phyloP scores from a whole-genome alignment of 1,140 invertebrate genomes.

The Hyposmocoma kahamanoa region DNA sequence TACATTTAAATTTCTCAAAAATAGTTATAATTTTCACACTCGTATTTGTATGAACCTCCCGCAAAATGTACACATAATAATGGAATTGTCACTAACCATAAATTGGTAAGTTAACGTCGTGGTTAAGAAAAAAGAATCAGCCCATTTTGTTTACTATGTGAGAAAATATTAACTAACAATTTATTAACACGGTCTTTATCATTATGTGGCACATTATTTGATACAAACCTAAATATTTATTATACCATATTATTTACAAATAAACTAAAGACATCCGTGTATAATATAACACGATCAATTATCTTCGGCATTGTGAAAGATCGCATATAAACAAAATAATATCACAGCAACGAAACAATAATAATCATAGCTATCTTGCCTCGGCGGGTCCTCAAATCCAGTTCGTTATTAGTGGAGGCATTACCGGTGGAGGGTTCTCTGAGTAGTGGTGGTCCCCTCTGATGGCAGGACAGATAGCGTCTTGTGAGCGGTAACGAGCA shows the following conservation, averaged over 20 bases:
- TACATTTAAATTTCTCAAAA: no score
- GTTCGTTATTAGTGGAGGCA: not conserved
- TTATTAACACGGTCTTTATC: no score
- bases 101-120: no score
- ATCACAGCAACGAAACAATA: constrained; percentile 64
- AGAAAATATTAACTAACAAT: no score
- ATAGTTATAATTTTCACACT: no score
- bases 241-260: constrained; percentile 50
- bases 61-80: no score
- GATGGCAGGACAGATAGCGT: not conserved
- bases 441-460: not conserved
- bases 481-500: not conserved
- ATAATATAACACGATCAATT: constrained; percentile 44
- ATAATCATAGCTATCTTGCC: constrained; percentile 16
- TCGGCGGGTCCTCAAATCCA: not conserved
- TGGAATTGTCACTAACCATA: no score
- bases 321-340: constrained; percentile 49
- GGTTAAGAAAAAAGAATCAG: no score
- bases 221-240: constrained; percentile 29
- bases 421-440: not conserved
- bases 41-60: no score
- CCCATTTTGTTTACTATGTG: no score
- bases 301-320: no score
- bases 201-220: constrained; percentile 18
- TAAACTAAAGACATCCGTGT: constrained; percentile 34